Evolutionary conservation across 2,113 vertebrate genomes (phyloP).

Genomic region (Alosa alosa): DNA sequence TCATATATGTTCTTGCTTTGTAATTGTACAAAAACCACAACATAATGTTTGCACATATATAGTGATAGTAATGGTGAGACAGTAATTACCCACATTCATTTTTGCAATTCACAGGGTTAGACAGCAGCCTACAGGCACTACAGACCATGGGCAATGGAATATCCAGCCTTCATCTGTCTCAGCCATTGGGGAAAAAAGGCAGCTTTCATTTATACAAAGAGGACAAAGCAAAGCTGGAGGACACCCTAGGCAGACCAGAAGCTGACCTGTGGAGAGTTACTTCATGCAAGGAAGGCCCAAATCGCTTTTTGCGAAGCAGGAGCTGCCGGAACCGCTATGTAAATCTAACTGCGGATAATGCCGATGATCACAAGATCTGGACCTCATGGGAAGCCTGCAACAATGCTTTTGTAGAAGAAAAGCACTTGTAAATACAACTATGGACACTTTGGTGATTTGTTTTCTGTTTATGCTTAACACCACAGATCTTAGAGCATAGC

Average conservation of each 20-base stretch:
- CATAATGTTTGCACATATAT: not conserved
- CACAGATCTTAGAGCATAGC: no score
- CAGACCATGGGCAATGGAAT: not conserved
- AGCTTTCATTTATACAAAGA: not conserved
- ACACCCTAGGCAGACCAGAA: not conserved
- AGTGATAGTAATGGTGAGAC: not conserved
- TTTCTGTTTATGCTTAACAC: no score
- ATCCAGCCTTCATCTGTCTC: not conserved
- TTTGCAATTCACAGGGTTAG: not conserved
- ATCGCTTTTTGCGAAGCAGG: not conserved
- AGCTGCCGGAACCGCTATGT: not conserved
- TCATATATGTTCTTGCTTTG: not conserved
- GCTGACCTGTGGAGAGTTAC: not conserved
- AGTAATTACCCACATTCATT: not conserved
- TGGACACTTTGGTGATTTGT: not conserved
- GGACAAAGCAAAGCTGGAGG: not conserved
- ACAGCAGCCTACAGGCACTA: not conserved
- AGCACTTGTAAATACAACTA: not conserved
- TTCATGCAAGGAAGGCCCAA: not conserved
- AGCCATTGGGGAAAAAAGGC: not conserved
- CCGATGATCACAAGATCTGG: not conserved
- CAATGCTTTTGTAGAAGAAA: not conserved
- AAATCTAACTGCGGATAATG: not conserved
- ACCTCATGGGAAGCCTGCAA: not conserved
- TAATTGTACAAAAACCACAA: not conserved